These are phyloP conservation scores for Clarias gariepinus DNA, from an alignment of 2,113 vertebrate genomes.

Conservation along the genomic window DNA sequence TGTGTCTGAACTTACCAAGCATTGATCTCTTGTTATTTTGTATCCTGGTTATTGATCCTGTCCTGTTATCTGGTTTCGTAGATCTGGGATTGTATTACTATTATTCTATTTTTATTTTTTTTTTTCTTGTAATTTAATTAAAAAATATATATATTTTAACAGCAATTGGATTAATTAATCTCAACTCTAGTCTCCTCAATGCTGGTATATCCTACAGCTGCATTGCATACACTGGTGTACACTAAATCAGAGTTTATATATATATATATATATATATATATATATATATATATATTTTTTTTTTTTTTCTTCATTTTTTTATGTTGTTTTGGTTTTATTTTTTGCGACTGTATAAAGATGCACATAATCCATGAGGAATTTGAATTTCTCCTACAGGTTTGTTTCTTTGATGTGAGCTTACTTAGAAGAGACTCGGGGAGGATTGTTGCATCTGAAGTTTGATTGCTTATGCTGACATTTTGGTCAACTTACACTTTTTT, in stretches of 20 bases:
- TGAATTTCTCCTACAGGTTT: background rate
- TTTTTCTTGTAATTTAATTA: too few relatives aligned
- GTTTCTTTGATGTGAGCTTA: slow-evolving; percentile 16
- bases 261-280: too few relatives aligned
- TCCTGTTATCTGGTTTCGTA: too few relatives aligned
- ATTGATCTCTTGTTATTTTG: too few relatives aligned
- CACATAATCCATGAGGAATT: background rate
- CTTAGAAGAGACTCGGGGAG: slow-evolving; percentile 6
- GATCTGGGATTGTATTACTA: too few relatives aligned
- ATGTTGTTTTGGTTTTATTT: background rate
- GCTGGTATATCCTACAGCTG: background rate
- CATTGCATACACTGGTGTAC: background rate
- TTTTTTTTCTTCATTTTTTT: slow-evolving; percentile 1
- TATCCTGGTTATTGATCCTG: too few relatives aligned
- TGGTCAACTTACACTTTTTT: background rate
- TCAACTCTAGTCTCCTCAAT: background rate
- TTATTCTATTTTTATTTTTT: too few relatives aligned
- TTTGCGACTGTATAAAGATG: background rate
- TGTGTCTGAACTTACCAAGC: too few relatives aligned
- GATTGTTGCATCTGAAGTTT: slow-evolving; percentile 16
- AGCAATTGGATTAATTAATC: background rate
- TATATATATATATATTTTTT: too few relatives aligned
- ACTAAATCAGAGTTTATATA: background rate
- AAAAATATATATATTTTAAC: too few relatives aligned
- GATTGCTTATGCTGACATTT: background rate